These are phyloP conservation scores for Lissocephala sabroskyi DNA, from an alignment of 2,888 invertebrate genomes.

Conservation along the genomic window DNA sequence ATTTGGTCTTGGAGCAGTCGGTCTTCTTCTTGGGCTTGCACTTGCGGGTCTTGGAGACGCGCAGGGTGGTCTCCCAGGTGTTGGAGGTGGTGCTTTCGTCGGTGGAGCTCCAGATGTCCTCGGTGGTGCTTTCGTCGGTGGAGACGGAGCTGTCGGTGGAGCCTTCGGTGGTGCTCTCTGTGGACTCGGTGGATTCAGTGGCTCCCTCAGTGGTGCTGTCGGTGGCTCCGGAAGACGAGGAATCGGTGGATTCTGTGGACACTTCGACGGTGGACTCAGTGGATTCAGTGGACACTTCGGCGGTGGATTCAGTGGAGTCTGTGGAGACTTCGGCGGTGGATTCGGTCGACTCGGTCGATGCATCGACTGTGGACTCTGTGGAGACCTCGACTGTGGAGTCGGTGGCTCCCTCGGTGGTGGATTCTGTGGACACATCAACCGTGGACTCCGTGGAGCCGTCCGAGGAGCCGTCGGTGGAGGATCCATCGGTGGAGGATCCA, in stretches of 20 bases:
- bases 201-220: constrained; percentile 7
- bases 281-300: constrained; percentile 6
- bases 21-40: constrained; percentile 75
- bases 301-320: constrained; percentile 11
- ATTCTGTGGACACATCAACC: constrained; percentile 9
- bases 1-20: constrained; percentile 78
- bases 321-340: too few species aligned
- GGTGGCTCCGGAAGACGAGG: background rate
- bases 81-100: constrained; percentile 75
- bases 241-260: constrained; percentile 16
- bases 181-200: constrained; percentile 6
- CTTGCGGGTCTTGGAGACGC: constrained; percentile 73
- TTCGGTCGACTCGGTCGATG: constrained; percentile 14
- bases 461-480: constrained; percentile 30
- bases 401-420: constrained; percentile 15
- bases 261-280: constrained; percentile 12
- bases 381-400: constrained; percentile 12
- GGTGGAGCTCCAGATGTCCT: constrained; percentile 69
- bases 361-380: constrained; percentile 7
- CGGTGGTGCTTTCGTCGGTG: constrained; percentile 53
- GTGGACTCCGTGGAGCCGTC: constrained; percentile 10
- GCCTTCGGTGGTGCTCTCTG: constrained; percentile 50
- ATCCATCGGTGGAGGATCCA: constrained; percentile 22
- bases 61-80: constrained; percentile 74
- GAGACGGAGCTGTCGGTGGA: constrained; percentile 47